A percentile compares a stretch with the other conserved stretches of the same genome.
phyloP scores from a whole-genome alignment of 2,113 vertebrate genomes.

The Motacilla tschutschensis region DNA sequence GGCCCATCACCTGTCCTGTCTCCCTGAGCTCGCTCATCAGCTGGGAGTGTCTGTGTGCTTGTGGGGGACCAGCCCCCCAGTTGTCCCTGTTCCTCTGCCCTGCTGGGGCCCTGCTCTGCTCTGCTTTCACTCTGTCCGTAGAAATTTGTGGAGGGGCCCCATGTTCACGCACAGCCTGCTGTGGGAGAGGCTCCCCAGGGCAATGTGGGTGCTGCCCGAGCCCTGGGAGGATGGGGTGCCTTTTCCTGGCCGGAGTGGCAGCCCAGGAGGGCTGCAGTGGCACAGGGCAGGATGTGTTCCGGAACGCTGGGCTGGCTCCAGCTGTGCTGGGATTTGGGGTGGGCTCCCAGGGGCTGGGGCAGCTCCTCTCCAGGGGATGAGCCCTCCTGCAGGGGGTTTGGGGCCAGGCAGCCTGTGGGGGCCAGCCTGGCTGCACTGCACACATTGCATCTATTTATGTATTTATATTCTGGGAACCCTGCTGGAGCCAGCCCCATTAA shows the following conservation, averaged over 20 bases:
- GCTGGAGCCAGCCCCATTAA: background rate
- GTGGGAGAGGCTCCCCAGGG: too few relatives aligned
- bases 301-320: accelerated
- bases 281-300: accelerated
- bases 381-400: accelerated
- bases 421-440: accelerated
- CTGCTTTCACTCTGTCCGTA: accelerated
- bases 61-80: background rate
- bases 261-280: background rate
- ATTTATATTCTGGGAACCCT: background rate
- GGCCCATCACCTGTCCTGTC: too few relatives aligned
- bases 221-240: background rate
- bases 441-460: accelerated
- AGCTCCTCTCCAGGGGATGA: accelerated
- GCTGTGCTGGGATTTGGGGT: accelerated
- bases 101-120: too few relatives aligned
- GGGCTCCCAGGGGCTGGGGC: background rate
- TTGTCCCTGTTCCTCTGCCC: background rate
- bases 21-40: too few relatives aligned
- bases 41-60: accelerated
- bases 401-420: accelerated
- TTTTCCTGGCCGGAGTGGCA: background rate
- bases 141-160: too few relatives aligned
- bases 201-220: too few relatives aligned
- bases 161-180: too few relatives aligned